Conservation (phyloP, 2,797 vertebrate species). For the Myotis daubentonii region DNA sequence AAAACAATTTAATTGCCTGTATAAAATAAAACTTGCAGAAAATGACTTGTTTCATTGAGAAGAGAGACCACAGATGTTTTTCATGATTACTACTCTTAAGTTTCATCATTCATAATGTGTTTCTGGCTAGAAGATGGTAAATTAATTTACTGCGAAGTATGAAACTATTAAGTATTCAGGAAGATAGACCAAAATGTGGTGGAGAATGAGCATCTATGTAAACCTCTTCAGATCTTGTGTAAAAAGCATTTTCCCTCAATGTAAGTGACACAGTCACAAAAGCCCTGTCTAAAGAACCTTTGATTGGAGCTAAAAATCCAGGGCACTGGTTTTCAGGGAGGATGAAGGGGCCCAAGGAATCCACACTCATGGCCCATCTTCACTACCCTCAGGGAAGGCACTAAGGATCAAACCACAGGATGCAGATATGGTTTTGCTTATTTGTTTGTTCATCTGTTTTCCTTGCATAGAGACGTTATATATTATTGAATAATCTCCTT, state of each 20-base stretch:
- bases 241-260: background rate
- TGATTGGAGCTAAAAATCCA: background rate
- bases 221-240: background rate
- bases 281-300: background rate
- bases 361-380: background rate
- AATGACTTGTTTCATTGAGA: background rate
- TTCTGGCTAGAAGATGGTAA: constrained; percentile 8
- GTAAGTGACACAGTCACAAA: background rate
- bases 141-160: background rate
- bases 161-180: background rate
- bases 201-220: background rate
- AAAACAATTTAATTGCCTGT: background rate
- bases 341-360: background rate
- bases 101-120: background rate
- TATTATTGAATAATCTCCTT: background rate
- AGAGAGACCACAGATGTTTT: background rate
- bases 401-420: background rate
- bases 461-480: background rate
- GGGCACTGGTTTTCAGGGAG: accelerated
- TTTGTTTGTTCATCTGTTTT: background rate
- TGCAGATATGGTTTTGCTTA: background rate
- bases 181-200: background rate
- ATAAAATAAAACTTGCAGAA: constrained; percentile 2
- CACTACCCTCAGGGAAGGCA: background rate
- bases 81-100: background rate